Evolutionary conservation across 2,113 vertebrate species (phyloP).

Genomic region (Ramphastos sulfuratus): DNA sequence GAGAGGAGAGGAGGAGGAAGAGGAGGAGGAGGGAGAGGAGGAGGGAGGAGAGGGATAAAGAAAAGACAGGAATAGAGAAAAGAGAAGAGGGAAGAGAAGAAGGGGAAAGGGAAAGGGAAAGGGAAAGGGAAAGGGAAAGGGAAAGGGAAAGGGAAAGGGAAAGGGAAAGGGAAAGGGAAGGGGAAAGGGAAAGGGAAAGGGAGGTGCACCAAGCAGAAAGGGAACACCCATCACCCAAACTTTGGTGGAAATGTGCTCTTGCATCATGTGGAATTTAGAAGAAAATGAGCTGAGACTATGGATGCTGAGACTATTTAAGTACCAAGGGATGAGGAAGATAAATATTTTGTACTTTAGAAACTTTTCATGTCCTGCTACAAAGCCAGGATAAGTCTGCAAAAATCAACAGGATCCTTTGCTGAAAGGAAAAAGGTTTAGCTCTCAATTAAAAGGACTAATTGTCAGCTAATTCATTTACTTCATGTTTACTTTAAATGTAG

Average conservation of each 20-base stretch:
- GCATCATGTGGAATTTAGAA: not conserved
- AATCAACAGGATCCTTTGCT: accelerated
- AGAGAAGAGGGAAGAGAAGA: too few relatives aligned
- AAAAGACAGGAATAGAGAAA: too few relatives aligned
- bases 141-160: too few relatives aligned
- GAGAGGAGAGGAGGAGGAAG: too few relatives aligned
- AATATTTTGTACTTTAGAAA: not conserved
- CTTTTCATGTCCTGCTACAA: not conserved
- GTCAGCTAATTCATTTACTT: not conserved
- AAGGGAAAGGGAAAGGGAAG: too few relatives aligned
- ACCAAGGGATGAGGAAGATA: accelerated
- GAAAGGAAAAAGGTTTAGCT: not conserved
- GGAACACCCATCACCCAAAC: not conserved
- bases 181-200: too few relatives aligned
- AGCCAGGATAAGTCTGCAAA: not conserved
- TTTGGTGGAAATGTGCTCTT: not conserved
- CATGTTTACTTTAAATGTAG: too few relatives aligned
- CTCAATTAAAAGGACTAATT: not conserved
- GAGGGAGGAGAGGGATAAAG: too few relatives aligned
- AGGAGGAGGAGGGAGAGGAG: too few relatives aligned
- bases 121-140: too few relatives aligned
- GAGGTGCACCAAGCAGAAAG: not conserved
- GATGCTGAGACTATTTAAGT: not conserved
- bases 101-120: too few relatives aligned
- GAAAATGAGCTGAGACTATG: not conserved